A percentile compares a stretch with the other conserved stretches of the same genome.
Conservation (phyloP, 1,140 invertebrate species). For the Drosophila ercepeae region DNA sequence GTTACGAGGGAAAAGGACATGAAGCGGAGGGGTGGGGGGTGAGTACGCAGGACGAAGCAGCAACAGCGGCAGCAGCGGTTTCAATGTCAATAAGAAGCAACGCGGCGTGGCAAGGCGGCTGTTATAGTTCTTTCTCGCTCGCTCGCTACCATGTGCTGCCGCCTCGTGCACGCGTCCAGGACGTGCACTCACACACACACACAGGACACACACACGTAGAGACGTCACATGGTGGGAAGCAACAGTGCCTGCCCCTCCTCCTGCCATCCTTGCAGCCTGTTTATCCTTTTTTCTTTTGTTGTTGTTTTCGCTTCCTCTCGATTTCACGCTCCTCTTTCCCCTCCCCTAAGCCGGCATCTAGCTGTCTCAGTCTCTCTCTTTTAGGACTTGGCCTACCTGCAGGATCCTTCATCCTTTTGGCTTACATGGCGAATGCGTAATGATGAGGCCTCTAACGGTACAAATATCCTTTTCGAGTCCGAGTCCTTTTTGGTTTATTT, state of each 20-base stretch:
- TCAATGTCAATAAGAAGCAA: constrained; percentile 62
- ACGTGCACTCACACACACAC: constrained; percentile 50
- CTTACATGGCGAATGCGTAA: no score
- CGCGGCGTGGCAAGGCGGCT: constrained; percentile 48
- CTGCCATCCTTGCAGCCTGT: constrained; percentile 7
- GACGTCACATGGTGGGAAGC: constrained; percentile 19
- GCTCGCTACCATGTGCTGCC: constrained; percentile 9
- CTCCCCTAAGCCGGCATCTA: constrained; percentile 5
- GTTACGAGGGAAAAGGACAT: constrained; percentile 38
- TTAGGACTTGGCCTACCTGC: not conserved
- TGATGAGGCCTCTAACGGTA: no score
- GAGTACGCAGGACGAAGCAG: not conserved
- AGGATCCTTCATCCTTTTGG: no score
- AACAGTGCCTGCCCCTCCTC: constrained; percentile 51
- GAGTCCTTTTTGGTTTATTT: no score
- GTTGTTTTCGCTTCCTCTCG: constrained; percentile 8
- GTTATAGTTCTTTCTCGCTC: constrained; percentile 38
- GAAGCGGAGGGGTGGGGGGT: not conserved
- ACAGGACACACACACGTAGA: constrained; percentile 15
- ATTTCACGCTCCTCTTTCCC: constrained; percentile 28
- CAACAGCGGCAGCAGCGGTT: constrained; percentile 29
- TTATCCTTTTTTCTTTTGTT: constrained; percentile 30
- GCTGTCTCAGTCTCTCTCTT: constrained; percentile 3
- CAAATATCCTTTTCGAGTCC: no score
- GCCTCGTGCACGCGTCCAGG: constrained; percentile 67